Conservation (phyloP, 2,797 vertebrate species). For the Halcyon chelicuti region DNA sequence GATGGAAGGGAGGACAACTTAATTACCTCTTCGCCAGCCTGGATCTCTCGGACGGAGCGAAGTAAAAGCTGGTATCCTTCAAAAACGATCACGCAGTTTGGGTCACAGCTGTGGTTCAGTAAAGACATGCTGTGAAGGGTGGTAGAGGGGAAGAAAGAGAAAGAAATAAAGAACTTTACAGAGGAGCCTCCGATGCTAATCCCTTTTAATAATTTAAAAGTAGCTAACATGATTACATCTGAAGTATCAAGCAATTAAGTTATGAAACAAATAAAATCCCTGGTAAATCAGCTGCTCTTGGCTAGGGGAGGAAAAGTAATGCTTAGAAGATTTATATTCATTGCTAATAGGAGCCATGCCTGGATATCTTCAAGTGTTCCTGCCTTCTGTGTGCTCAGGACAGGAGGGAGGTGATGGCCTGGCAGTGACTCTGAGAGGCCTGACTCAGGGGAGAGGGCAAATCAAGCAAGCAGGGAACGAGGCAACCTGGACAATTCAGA, state of each 20-base stretch:
- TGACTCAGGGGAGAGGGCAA: not conserved
- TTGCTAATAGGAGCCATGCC: not conserved
- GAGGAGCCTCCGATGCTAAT: not conserved
- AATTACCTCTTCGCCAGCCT: constrained; percentile 90
- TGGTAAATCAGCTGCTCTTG: not conserved
- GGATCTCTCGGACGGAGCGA: constrained; percentile 85
- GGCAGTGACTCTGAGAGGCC: not conserved
- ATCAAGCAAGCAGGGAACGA: not conserved
- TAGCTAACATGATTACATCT: not conserved
- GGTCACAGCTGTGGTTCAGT: constrained; percentile 95
- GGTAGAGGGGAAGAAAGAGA: constrained; percentile 9
- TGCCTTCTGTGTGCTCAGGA: not conserved
- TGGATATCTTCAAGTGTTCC: not conserved
- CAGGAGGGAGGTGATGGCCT: not conserved
- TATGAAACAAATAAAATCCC: not conserved
- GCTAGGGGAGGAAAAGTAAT: not conserved
- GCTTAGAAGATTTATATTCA: not conserved
- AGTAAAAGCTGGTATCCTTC: constrained; percentile 88
- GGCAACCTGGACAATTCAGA: not conserved
- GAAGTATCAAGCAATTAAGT: not conserved
- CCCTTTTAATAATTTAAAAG: not conserved
- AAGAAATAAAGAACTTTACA: not conserved
- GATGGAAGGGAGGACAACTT: constrained; percentile 63
- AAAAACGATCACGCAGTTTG: constrained; percentile 94
- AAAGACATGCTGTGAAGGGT: constrained; percentile 88